A percentile compares a stretch with the other conserved stretches of the same genome.
These are phyloP conservation scores for Platycheirus albimanus DNA, from an alignment of 2,888 invertebrate genomes.

Conservation along the genomic window DNA sequence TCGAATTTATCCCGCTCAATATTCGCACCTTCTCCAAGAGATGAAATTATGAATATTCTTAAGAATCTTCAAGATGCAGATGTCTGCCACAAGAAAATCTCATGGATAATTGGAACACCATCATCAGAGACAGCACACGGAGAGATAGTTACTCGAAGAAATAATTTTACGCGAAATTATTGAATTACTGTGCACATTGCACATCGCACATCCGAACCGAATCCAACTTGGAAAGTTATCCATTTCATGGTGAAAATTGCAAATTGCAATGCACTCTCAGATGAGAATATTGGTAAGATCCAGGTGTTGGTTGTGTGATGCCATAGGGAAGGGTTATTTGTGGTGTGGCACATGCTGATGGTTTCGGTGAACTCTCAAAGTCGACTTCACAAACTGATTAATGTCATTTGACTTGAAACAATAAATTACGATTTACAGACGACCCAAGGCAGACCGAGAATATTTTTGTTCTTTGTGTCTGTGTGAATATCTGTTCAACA, in stretches of 20 bases:
- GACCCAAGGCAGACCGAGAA: not conserved
- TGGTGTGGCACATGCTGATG: slow-evolving; percentile 52
- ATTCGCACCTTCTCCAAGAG: slow-evolving; percentile 54
- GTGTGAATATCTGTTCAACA: slow-evolving; percentile 26
- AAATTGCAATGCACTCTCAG: slow-evolving; percentile 43
- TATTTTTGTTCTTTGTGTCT: not conserved
- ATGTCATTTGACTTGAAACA: slow-evolving; percentile 51
- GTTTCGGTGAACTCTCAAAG: slow-evolving; percentile 20
- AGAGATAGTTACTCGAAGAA: slow-evolving; percentile 13
- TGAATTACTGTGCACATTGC: slow-evolving; percentile 55
- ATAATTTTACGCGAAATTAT: slow-evolving; percentile 71
- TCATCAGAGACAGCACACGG: too few relatives aligned
- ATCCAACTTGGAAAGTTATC: slow-evolving; percentile 58
- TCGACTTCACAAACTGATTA: slow-evolving; percentile 50
- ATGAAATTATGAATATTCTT: slow-evolving; percentile 51
- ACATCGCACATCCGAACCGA: too few relatives aligned
- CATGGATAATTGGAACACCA: slow-evolving; percentile 63
- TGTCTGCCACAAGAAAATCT: slow-evolving; percentile 46
- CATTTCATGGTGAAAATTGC: slow-evolving; percentile 70
- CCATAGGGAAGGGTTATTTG: slow-evolving; percentile 44
- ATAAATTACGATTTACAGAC: slow-evolving; percentile 55
- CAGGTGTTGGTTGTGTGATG: slow-evolving; percentile 24
- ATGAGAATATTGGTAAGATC: slow-evolving; percentile 5
- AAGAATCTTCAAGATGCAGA: slow-evolving; percentile 28
- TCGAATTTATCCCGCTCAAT: slow-evolving; percentile 71